Conservation (phyloP, 2,797 vertebrate genomes). For the Cossypha niveicapilla region DNA sequence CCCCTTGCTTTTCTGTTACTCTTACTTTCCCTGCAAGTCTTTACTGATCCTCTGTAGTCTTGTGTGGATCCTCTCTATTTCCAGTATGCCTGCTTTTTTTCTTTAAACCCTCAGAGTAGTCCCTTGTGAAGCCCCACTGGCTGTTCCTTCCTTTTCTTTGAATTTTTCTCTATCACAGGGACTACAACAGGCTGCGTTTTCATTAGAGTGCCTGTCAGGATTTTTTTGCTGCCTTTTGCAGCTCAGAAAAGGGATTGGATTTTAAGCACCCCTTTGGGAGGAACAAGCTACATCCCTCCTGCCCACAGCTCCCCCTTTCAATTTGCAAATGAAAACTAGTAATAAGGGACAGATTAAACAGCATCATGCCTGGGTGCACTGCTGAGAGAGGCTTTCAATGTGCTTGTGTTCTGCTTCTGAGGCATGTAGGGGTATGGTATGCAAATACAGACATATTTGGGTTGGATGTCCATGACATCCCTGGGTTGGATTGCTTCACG, state of each 20-base stretch:
- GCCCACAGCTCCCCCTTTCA: neutral
- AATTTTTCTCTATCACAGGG: neutral
- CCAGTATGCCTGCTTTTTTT: neutral
- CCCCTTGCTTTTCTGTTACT: slow-evolving; percentile 39
- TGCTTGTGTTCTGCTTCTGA: neutral
- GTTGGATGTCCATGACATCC: neutral
- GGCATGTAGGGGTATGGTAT: neutral
- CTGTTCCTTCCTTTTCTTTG: neutral
- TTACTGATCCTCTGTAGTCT: slow-evolving; percentile 30
- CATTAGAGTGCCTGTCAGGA: neutral
- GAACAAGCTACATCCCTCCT: neutral
- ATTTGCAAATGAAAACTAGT: slow-evolving; percentile 16
- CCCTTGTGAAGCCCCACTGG: neutral
- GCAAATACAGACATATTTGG: neutral
- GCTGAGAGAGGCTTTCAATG: neutral
- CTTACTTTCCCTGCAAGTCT: slow-evolving; percentile 21
- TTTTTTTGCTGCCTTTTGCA: neutral
- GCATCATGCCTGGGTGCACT: neutral
- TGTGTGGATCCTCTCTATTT: slow-evolving; percentile 17
- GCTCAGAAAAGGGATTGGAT: neutral
- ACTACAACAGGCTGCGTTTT: neutral
- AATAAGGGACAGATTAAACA: slow-evolving; percentile 20
- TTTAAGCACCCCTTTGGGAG: slow-evolving; percentile 23
- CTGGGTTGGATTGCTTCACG: neutral
- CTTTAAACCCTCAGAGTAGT: neutral